Base-by-base conservation (phyloP, 2,797 vertebrate species). In the Arnoldichthys spilopterus region DNA sequence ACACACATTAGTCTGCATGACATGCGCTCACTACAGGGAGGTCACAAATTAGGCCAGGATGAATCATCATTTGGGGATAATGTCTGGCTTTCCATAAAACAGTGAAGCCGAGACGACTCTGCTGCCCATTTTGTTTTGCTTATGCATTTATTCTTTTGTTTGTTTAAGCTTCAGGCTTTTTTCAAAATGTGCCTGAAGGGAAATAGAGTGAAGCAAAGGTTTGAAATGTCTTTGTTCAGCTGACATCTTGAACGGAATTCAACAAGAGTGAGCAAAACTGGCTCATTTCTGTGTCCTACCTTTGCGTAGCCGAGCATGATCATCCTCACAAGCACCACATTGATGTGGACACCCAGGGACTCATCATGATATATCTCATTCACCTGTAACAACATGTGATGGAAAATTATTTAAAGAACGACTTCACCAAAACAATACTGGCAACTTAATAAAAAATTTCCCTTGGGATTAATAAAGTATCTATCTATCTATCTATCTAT, bases 301-400 rank as follows among this genome's bases (percentile, higher is more conserved):
- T 98, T 99, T 16, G 97, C 93, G 0, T 99, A 99, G 0, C 98
- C 98, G 79, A 99, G 87, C 97, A 99, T 98, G 87, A 99, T 97
- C 97, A 99, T 97, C 80, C 98, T 94, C 61, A 99, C 98, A 83
- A 99, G 91, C n/a, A 97, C 97, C 4, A 99, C 97, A 0, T 99
- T 99, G 82, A 99, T 96, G 84, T 99, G 98, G 16, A 95, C 93
- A 0, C 95, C 98, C 20, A 99, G 89, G 0, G 98, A 99, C 68
- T 99, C 98, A 6, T 99, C 98, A 0, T 99, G 98, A 91, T 99
- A 99, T 85, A 99, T 99, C 88, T 99, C 98, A 74, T 99, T 99
- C 84, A 99, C 97, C 98, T 99, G 88, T 78, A 79, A 85, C 77
- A 24, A 71, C 16, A 77, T n/a, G 30, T 62, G 59, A 16, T 61